phyloP scores from a whole-genome alignment of 2,888 invertebrate genomes.

The Tethea ocularis region DNA sequence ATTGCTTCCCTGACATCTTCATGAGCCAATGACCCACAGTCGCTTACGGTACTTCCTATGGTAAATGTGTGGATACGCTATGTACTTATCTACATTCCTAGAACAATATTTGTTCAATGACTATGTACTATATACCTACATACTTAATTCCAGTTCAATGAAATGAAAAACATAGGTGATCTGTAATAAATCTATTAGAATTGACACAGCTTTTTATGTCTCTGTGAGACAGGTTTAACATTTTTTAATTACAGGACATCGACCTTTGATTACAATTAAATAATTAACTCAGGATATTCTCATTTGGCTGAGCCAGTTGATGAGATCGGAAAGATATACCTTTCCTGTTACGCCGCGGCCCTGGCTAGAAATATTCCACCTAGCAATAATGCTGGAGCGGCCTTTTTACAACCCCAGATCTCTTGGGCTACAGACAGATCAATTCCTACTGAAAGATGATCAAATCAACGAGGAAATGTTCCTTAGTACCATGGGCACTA shows the following conservation, averaged over 20 bases:
- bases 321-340: no score
- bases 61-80: conserved; percentile 47
- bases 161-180: conserved; percentile 21
- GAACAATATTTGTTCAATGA: conserved; percentile 41
- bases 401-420: no score
- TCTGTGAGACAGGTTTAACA: not conserved
- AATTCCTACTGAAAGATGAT: no score
- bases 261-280: no score
- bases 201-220: not conserved
- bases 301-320: no score
- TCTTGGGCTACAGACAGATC: no score
- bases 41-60: conserved; percentile 71
- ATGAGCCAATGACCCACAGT: conserved; percentile 71
- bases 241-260: no score
- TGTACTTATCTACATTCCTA: conserved; percentile 45
- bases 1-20: conserved; percentile 68
- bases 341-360: no score
- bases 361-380: no score
- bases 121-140: conserved; percentile 21
- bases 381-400: no score
- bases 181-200: not conserved
- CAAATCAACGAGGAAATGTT: no score
- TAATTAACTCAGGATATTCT: not conserved
- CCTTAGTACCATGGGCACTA: no score
- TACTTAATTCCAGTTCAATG: conserved; percentile 23